Base-by-base conservation (phyloP, 2,888 invertebrate genomes). In the Spodoptera littoralis region DNA sequence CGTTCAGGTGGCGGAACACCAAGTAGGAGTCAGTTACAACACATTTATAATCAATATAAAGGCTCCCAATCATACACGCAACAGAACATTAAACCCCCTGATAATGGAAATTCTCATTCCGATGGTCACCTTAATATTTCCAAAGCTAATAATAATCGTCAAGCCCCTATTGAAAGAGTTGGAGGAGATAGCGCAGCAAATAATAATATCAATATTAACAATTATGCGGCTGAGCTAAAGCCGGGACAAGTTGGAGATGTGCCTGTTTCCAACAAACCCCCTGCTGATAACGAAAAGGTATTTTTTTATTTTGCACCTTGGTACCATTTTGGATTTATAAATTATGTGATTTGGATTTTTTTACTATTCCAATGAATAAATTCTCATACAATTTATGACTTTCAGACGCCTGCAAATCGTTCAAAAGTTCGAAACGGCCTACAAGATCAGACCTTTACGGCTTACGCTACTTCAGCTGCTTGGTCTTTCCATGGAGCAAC, bases 21-120 rank as follows among this genome's bases (percentile, higher is more conserved):
- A 1, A 93, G 92, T 63, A 90, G 84, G 70, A 86, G 72, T 76
- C 92, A 93, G 67, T 78, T 94, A 56, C 93, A 92, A 70, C 87
- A 90, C 44, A 84, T 92, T 11, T 93, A 94, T 63, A 90, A 92
- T 47, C 89, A 91, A 64, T 94, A 92, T 61, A 93, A 90, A 73
- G 93, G 92, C 5, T 92, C 93, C 9, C 91, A 92, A 4, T 92
- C 92, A 0, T 85, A 77, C 48, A 93, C 92, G 1, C 88, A 90
- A 44, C 93, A 92, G 76, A 90, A 88, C 67, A 69, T 90, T 36
- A 80, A 67, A 62, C 60, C 77, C n/a, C 70, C 81, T 24, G 76
- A 64, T 11, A 83, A 88, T 57, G 81, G 76, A 46, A 71, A 60
- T 12, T 86, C 88, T 22, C 72, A 78, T 67, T 93, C 93, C 9